Base-by-base conservation (phyloP, 1,140 invertebrate species). In the Drosophila obscura region DNA sequence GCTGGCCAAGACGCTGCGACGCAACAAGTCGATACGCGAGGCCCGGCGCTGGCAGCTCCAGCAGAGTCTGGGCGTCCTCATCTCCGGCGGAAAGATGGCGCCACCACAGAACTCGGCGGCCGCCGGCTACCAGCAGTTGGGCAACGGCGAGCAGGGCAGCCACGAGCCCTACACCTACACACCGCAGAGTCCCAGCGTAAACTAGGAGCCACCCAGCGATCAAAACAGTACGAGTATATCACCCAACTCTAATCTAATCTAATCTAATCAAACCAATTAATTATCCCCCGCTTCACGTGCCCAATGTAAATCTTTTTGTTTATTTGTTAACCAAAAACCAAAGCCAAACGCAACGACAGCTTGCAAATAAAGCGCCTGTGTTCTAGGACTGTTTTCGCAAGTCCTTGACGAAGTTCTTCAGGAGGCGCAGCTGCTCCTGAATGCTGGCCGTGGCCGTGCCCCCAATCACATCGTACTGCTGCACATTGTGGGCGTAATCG, bases 1-100 rank as follows among this genome's bases (percentile, higher is more conserved):
- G 92, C 92, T 98, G 87, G 97, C 96, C 49, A 95, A 95, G 78
- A 95, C 96, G 0, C 95, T 98, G 77, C 94, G 96, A 67, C 95
- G 95, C 77, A 95, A 97, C 69, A 96, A 96, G 84, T 94, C 94
- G 1, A 94, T 96, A 71, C 93, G 94, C 45, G 94, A 95, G 75
- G 94, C 94, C 51, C 94, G 94, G 46, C 93, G 94, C 35, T 95
- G 95, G 94, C 94, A 96, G 92, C 88, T 94, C n/a, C 92, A 94
- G 48, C 93, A 94, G 64, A 93, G 92, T 45, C 87, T 95, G 2
- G 92, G 91, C n/a, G 88, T 92, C 1, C 67, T 91, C 26, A 90
- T 91, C 55, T 90, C 90, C 0, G 89, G 91, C n/a, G 82, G 89
- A 19, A 92, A 92, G 73, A 61, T 91, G 60, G 75, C 59, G 13